Conservation (phyloP, 2,797 vertebrate species). For the Telmatherina bonti region DNA sequence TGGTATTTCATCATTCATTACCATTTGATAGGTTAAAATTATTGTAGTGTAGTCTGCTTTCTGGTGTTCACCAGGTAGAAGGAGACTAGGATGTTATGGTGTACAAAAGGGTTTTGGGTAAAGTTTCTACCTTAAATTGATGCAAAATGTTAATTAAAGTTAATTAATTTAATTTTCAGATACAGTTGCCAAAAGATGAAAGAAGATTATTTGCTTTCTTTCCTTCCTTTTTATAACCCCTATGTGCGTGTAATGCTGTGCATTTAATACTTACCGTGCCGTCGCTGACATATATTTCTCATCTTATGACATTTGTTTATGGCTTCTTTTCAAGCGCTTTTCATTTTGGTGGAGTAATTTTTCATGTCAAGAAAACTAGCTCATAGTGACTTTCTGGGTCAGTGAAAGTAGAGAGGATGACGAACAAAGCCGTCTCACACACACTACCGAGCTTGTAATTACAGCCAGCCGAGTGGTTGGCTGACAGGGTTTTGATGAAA, state of each 20-base stretch:
- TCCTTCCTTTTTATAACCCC: too few species aligned
- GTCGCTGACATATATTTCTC: conserved; percentile 7
- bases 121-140: too few species aligned
- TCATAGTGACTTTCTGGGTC: conserved; percentile 67
- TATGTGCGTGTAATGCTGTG: not conserved
- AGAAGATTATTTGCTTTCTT: too few species aligned
- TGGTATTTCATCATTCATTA: too few species aligned
- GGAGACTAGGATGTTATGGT: too few species aligned
- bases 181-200: too few species aligned
- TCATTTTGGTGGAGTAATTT: conserved; percentile 55
- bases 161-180: too few species aligned
- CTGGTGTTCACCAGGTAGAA: too few species aligned
- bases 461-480: conserved; percentile 30
- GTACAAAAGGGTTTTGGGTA: too few species aligned
- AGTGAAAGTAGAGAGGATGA: conserved; percentile 48
- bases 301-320: conserved; percentile 38
- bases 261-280: not conserved
- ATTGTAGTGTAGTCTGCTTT: too few species aligned
- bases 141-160: too few species aligned
- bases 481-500: conserved; percentile 44
- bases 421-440: conserved; percentile 51
- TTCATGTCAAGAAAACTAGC: conserved; percentile 61
- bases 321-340: conserved; percentile 42
- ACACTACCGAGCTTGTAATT: conserved; percentile 14
- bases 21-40: too few species aligned